Percentiles rank a stretch among this genome's conserved stretches.
Conservation (phyloP, 2,113 vertebrate genomes). For the Gambusia holbrooki region DNA sequence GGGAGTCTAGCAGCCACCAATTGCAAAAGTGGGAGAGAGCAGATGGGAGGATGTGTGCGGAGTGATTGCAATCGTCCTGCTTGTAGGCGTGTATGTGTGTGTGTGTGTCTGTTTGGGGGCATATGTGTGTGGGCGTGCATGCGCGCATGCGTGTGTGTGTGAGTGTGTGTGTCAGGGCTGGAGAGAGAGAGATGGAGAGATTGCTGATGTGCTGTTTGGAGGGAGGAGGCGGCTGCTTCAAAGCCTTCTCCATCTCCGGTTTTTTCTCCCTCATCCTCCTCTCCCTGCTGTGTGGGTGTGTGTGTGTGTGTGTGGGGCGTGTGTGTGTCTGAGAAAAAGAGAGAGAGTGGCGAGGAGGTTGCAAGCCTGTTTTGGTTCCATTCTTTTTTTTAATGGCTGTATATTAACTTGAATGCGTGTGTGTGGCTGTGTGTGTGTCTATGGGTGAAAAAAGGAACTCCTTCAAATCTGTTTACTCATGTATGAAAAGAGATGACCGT, state of each 20-base stretch:
- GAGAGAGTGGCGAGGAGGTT: constrained; percentile 25
- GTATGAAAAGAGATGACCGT: constrained; percentile 49
- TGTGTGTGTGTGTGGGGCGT: neutral
- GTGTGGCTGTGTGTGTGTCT: neutral
- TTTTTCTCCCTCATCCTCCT: constrained; percentile 37
- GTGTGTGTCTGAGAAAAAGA: no score
- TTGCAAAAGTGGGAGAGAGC: constrained; percentile 15
- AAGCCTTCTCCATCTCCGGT: constrained; percentile 66
- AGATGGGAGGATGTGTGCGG: constrained; percentile 42
- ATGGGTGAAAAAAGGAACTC: neutral
- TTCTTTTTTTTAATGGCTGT: constrained; percentile 23
- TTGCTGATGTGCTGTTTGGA: constrained; percentile 54
- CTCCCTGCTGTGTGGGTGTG: constrained; percentile 45
- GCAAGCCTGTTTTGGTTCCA: constrained; percentile 52
- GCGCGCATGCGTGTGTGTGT: neutral
- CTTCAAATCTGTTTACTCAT: constrained; percentile 22
- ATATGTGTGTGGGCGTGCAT: no score
- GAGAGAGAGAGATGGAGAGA: constrained; percentile 23
- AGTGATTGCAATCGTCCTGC: constrained; percentile 38
- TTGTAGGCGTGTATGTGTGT: neutral
- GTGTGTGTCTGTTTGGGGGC: no score
- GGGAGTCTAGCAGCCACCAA: constrained; percentile 54
- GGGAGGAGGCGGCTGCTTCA: constrained; percentile 60
- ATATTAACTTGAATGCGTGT: constrained; percentile 11
- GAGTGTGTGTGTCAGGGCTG: constrained; percentile 39